Evolutionary conservation across 1,140 invertebrate genomes (phyloP), one percentile per base, ranked within the genome.

Genomic region (Zaprionus taronus): DNA sequence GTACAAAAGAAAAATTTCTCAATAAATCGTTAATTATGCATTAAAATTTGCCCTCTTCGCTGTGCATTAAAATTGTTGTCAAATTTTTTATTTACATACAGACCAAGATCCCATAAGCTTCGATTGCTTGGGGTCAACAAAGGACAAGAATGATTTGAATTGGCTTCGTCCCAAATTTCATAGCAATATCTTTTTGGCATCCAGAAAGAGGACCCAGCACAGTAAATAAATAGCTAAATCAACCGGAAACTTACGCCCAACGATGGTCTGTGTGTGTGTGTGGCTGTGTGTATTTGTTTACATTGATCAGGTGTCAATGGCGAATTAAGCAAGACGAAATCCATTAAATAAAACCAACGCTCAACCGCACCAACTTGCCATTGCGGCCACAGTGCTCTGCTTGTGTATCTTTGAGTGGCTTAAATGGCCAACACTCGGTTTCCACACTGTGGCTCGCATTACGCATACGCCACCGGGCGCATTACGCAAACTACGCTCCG

Each of bases 261-360:
- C 24, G n/a, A 2, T 20, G n/a, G 2, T 20, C 2, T 22, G n/a
- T 58, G 31, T 53, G 20, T 20, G 20, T 20, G 34, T 28, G n/a
- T 6, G 5, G 17, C 1, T 38, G 7, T 28, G 4, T 12, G 49
- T 24, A 53, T 75, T 31, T 58, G 67, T 41, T 71, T 69, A 63
- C 74, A 66, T 55, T 60, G 51, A 34, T 44, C 68, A 70, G 62
- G 81, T 83, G 81, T 31, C 68, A 70, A 69, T 77, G 72, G 15
- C 53, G 67, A 72, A 64, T 77, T 62, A 65, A 57, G 53, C 73
- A 71, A 72, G 51, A 57, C 41, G 56, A 65, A 68, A 64, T 12
- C 68, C 49, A 83, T 83, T 83, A 77, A 77, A 80, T 83, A 61
- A 73, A 80, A 71, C 77, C 67, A 31, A 47, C 53, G 26, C 60